A percentile compares a stretch with the other conserved stretches of the same genome.
Evolutionary conservation across 2,888 invertebrate genomes (phyloP).

Genomic region (Lochmaea capreae): DNA sequence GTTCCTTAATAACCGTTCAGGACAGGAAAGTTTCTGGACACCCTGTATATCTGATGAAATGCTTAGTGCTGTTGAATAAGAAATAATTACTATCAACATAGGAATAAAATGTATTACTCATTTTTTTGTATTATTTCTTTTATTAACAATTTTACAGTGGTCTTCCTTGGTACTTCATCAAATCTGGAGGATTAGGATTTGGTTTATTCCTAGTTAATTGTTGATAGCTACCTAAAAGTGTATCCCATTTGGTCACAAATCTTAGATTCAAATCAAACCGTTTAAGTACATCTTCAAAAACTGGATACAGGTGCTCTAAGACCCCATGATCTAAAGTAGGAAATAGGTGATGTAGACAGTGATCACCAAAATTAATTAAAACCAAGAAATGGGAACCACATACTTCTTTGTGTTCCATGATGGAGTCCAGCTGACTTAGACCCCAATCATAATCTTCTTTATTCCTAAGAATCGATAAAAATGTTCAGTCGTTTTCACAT

Average conservation of each 20-base stretch:
- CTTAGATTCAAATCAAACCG: conserved; percentile 72
- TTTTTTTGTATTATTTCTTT: no score
- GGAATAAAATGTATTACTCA: no score
- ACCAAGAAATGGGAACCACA: conserved; percentile 76
- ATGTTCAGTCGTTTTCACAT: no score
- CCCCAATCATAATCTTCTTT: conserved; percentile 77
- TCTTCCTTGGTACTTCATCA: conserved; percentile 44
- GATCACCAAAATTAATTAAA: conserved; percentile 82
- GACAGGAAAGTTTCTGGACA: no score
- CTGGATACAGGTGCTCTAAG: conserved; percentile 75
- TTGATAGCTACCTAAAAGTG: conserved; percentile 76
- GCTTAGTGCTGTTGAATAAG: no score
- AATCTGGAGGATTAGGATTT: conserved; percentile 60
- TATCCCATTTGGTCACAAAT: conserved; percentile 69
- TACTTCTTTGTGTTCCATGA: conserved; percentile 79
- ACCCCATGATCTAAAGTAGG: conserved; percentile 85
- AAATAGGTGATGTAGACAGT: conserved; percentile 84
- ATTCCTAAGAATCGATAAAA: conserved; percentile 60
- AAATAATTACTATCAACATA: no score
- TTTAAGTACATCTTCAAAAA: conserved; percentile 71
- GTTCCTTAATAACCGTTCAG: no score
- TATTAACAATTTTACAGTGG: not conserved
- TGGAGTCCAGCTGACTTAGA: conserved; percentile 79
- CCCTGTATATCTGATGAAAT: no score
- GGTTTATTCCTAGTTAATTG: conserved; percentile 69